Base-by-base conservation (phyloP, 1,140 invertebrate species). In the Tetragonula clypearis region DNA sequence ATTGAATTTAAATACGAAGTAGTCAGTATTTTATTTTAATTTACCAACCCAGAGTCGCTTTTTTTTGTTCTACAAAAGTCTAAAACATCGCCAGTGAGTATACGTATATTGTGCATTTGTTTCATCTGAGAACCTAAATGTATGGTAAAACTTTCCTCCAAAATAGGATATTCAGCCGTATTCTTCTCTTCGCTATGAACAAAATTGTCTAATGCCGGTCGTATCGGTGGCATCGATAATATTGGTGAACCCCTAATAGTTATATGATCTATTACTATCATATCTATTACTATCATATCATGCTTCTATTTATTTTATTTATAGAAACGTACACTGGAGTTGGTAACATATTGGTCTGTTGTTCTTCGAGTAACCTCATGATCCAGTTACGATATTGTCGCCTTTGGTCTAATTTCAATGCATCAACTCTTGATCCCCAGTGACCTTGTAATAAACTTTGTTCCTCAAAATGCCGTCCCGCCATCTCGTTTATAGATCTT, bases 71-170 rank as follows among this genome's bases (percentile, higher is more conserved):
- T 95, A 93, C 98, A 99, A 85, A 99, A 96, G 92, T 99, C 98
- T 87, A 99, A 96, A 55, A 98, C 96, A 95, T 99, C 97, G 19
- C 97, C 97, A 86, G 98, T 97, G 14, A 99, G 95, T 79, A 99
- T 97, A 76, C 99, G 96, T 87, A 99, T 97, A 95, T 99, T 99
- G 94, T 99, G 99, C 96, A 99, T 99, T 92, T 99, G 98, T 95
- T 99, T 99, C 95, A 99, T 96, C 95, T 99, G 99, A 5, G 98
- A 98, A 83, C 99, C 99, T 81, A 99, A 95, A 95, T 99, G 98
- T 91, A 99, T 99, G 23, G 98, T 99, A 93, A 99, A 99, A 95
- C 98, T 99, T 95, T 99, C 98, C 95, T 99, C 98, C 30, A 95
- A 87, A 53, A 94, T 91, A 23, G 94, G 93, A 84, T 91, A 92